Evolutionary conservation across 2,888 invertebrate species (phyloP).

Genomic region (Catocala nupta): DNA sequence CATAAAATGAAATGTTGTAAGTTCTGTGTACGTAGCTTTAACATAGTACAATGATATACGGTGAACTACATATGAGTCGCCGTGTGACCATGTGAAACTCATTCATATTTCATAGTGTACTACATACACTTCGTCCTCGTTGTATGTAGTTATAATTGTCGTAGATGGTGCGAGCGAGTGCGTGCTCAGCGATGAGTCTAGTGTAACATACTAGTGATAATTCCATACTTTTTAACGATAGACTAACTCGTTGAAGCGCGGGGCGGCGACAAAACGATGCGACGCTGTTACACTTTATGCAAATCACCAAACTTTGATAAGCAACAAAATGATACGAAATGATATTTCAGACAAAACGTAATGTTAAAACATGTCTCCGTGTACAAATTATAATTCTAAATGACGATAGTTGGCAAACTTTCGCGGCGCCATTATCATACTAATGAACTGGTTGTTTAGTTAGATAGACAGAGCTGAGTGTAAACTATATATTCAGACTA

Average conservation of each 20-base stretch:
- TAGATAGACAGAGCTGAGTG: slow-evolving; percentile 3
- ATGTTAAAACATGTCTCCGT: not conserved
- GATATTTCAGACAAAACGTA: slow-evolving; percentile 1
- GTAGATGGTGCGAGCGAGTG: not conserved
- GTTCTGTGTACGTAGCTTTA: no score
- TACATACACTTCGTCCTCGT: no score
- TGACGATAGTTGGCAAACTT: not conserved
- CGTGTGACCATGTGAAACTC: no score
- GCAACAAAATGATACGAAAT: not conserved
- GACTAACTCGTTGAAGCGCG: slow-evolving; percentile 23
- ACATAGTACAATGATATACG: no score
- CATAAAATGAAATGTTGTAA: no score
- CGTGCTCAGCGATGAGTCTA: not conserved
- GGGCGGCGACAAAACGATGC: slow-evolving; percentile 8
- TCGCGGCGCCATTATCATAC: slow-evolving; percentile 3
- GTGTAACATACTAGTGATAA: slow-evolving; percentile 32
- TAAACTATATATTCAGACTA: slow-evolving; percentile 5
- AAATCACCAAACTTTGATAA: slow-evolving; percentile 9
- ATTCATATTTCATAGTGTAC: no score
- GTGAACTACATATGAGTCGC: no score
- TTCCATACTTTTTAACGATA: slow-evolving; percentile 28
- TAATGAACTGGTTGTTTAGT: slow-evolving; percentile 5
- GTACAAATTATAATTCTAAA: slow-evolving; percentile 8
- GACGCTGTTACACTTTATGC: not conserved
- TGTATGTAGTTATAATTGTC: not conserved